phyloP scores from a whole-genome alignment of 2,888 invertebrate genomes.

The Amphiduros pacificus region DNA sequence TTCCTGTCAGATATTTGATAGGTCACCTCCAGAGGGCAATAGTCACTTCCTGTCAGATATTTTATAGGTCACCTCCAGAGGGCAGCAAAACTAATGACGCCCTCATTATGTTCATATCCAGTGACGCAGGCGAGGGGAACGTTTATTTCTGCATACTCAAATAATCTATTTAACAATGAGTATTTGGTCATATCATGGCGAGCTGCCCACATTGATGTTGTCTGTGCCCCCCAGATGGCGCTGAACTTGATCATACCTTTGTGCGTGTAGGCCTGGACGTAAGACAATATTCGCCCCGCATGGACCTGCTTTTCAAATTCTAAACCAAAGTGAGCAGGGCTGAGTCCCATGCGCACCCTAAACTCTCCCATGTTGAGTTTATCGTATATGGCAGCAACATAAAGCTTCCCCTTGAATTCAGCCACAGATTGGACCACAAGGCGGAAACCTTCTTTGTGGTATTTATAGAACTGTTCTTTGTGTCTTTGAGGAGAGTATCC shows the following conservation, averaged over 20 bases:
- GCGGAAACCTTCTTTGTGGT: constrained; percentile 24
- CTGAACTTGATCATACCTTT: constrained; percentile 37
- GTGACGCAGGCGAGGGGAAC: constrained; percentile 38
- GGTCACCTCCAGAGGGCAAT: too few relatives aligned
- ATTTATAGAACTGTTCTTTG: constrained; percentile 26
- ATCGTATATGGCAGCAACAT: constrained; percentile 31
- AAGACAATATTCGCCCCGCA: constrained; percentile 29
- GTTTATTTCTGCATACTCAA: constrained; percentile 38
- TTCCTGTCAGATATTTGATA: too few relatives aligned
- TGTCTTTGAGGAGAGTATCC: constrained; percentile 29
- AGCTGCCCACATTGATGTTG: constrained; percentile 38
- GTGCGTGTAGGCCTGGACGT: constrained; percentile 43
- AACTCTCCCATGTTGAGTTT: constrained; percentile 28
- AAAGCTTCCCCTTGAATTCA: constrained; percentile 27
- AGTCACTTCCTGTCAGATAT: too few relatives aligned
- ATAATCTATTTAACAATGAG: constrained; percentile 46
- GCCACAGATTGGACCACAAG: constrained; percentile 31
- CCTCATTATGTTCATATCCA: constrained; percentile 44
- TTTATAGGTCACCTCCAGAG: constrained; percentile 43
- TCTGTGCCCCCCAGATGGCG: constrained; percentile 38
- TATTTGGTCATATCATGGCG: constrained; percentile 45
- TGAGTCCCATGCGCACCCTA: constrained; percentile 29
- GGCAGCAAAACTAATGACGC: constrained; percentile 42
- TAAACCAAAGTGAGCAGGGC: constrained; percentile 34
- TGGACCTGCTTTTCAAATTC: constrained; percentile 35